Conservation (phyloP, 2,888 invertebrate species). For the Athripsodes cinereus region DNA sequence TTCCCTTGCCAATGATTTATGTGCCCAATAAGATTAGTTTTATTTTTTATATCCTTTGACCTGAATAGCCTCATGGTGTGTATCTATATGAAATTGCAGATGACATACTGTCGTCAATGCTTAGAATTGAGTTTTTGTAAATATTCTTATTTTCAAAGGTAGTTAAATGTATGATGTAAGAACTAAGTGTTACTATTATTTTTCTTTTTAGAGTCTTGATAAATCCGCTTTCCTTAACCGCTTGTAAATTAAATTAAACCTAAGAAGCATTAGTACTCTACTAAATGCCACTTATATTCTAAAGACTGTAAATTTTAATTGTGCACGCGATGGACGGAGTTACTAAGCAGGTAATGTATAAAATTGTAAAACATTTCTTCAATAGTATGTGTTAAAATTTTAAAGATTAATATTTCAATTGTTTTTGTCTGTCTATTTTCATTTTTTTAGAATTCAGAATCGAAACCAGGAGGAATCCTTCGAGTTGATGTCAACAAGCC, state of each 20-base stretch:
- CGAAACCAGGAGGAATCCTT: constrained; percentile 36
- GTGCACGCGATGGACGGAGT: not conserved
- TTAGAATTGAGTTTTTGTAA: too few species aligned
- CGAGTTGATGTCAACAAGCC: constrained; percentile 43
- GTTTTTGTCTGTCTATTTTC: not conserved
- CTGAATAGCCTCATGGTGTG: too few species aligned
- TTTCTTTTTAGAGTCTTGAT: not conserved
- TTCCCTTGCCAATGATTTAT: too few species aligned
- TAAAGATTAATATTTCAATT: not conserved
- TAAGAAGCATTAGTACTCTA: not conserved
- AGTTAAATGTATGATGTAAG: too few species aligned
- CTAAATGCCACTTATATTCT: not conserved
- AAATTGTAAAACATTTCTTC: too few species aligned
- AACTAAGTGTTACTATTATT: too few species aligned
- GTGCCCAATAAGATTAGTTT: too few species aligned
- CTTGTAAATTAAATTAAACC: not conserved
- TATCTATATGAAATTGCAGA: too few species aligned
- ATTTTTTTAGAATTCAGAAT: constrained; percentile 11
- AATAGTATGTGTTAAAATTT: not conserved
- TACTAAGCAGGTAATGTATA: not conserved
- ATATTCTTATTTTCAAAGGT: too few species aligned
- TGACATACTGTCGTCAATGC: too few species aligned
- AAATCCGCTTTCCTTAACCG: too few species aligned
- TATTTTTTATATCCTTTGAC: too few species aligned
- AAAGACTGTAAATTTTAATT: not conserved